Conservation (phyloP, 2,113 vertebrate genomes). For the Rutilus rutilus region DNA sequence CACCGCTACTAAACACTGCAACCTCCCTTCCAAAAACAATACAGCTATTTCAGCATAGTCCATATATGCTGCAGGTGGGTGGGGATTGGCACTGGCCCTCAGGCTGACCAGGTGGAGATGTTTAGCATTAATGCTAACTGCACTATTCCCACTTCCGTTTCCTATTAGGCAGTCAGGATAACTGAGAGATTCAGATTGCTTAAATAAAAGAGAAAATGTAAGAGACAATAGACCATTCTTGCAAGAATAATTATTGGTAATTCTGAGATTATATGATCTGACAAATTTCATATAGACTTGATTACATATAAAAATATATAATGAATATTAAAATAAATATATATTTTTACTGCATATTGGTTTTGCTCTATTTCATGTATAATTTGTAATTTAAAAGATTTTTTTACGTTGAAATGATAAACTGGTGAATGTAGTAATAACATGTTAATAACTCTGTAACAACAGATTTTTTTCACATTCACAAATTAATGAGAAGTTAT, state of each 20-base stretch:
- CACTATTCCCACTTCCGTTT: constrained; percentile 87
- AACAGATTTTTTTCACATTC: not conserved
- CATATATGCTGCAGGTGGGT: constrained; percentile 36
- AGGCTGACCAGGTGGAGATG: constrained; percentile 91
- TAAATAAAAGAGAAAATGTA: not conserved
- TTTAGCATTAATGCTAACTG: constrained; percentile 82
- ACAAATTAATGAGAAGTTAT: not conserved
- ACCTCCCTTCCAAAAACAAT: constrained; percentile 24
- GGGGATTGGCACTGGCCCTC: constrained; percentile 73
- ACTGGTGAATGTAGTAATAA: not conserved
- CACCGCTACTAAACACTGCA: constrained; percentile 12
- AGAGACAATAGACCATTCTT: not conserved
- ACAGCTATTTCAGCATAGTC: constrained; percentile 33
- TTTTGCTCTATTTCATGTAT: not conserved
- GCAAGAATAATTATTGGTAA: not conserved
- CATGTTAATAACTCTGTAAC: not conserved
- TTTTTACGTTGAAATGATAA: not conserved
- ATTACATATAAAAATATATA: not conserved
- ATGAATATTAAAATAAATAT: not conserved
- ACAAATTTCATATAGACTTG: not conserved
- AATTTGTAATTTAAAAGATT: not conserved
- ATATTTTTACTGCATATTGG: not conserved
- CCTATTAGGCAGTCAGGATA: constrained; percentile 82
- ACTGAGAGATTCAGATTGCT: constrained; percentile 83
- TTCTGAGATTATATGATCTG: not conserved